Percentiles rank a stretch among this genome's conserved stretches.
These are phyloP conservation scores for Equus quagga DNA, from an alignment of 2,113 vertebrate species.

Conservation along the genomic window DNA sequence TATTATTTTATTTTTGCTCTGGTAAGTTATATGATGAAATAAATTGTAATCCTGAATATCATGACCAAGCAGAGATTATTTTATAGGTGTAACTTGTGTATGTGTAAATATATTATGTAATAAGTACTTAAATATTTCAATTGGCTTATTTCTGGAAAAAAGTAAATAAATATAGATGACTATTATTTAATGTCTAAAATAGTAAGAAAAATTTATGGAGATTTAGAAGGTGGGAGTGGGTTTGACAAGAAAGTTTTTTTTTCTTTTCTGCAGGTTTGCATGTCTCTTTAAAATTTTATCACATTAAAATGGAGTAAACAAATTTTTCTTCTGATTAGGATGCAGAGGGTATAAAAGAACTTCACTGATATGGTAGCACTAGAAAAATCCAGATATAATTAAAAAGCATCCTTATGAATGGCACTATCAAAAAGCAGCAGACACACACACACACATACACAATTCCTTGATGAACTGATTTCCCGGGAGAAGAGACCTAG, in stretches of 20 bases:
- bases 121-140: background rate
- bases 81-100: background rate
- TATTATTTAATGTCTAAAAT: background rate
- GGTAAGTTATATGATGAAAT: background rate
- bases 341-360: background rate
- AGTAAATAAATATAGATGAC: background rate
- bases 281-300: background rate
- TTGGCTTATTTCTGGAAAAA: background rate
- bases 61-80: background rate
- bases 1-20: background rate
- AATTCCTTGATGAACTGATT: background rate
- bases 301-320: background rate
- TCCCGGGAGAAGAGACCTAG: background rate
- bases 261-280: background rate
- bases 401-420: background rate
- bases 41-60: background rate
- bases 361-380: background rate
- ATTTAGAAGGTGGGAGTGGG: background rate
- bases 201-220: background rate
- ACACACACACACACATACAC: background rate
- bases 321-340: background rate
- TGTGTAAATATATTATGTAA: background rate
- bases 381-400: background rate
- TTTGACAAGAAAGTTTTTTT: background rate
- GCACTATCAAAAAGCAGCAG: background rate